Percentiles rank a stretch among this genome's conserved stretches.
Evolutionary conservation across 2,113 vertebrate species (phyloP).

Genomic region (Callipepla squamata): DNA sequence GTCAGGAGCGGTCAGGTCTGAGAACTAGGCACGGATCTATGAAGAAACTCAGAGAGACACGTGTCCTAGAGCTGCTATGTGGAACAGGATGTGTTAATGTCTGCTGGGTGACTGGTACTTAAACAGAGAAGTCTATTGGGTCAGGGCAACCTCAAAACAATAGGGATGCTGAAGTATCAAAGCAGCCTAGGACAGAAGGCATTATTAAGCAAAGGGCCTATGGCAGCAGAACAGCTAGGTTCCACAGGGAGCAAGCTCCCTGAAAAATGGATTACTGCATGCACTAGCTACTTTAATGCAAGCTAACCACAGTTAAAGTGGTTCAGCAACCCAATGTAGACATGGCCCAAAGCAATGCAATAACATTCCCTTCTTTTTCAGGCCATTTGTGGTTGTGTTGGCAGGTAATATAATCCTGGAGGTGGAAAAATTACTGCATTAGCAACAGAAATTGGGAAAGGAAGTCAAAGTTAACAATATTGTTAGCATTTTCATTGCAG

Average conservation of each 20-base stretch:
- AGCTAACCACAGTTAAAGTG: conserved; percentile 22
- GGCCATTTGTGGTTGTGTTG: conserved; percentile 23
- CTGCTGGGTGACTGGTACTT: neutral
- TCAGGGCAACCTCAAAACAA: neutral
- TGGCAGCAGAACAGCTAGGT: neutral
- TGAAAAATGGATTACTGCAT: neutral
- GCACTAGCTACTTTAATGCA: neutral
- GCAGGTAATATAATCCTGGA: conserved; percentile 22
- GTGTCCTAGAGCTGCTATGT: neutral
- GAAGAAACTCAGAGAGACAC: neutral
- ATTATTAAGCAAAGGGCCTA: neutral
- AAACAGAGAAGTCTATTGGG: neutral
- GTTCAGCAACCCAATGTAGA: conserved; percentile 27
- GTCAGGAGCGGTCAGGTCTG: neutral
- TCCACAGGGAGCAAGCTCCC: neutral
- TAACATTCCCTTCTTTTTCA: conserved; percentile 53
- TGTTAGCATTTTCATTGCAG: neutral
- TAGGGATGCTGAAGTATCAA: neutral
- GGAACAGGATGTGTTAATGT: neutral
- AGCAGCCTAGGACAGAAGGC: neutral
- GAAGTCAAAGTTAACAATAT: conserved; percentile 2
- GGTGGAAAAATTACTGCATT: conserved; percentile 36
- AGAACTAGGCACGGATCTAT: neutral
- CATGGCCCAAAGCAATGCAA: conserved; percentile 35
- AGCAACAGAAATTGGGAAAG: neutral